Evolutionary conservation across 2,888 invertebrate genomes (phyloP), one percentile per base, ranked within the genome.

Genomic region (Julus scandinavius): DNA sequence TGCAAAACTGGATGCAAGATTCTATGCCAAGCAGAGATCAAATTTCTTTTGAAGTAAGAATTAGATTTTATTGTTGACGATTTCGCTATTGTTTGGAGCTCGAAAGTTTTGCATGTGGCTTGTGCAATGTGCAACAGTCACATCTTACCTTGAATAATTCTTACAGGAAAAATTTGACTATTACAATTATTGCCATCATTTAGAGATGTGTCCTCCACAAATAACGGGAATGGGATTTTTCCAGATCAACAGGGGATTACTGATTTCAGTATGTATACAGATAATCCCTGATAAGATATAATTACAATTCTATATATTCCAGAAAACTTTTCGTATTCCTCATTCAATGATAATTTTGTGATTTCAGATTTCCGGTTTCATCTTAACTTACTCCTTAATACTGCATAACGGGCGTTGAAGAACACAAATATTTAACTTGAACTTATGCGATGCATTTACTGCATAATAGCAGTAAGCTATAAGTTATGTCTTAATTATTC

Each of bases 201-300:
- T 80, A 38, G 15, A 11, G 38, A 80, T 80, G 38, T 80, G 80
- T 80, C 80, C 80, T 13, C 80, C 80, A 15, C 38, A 80, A 80
- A 80, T 80, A 2, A 40, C 80, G 29, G 80, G 80, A 80, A 38
- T 80, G 11, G 80, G 80, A 80, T 80, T 80, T 80, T 80, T 80
- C 15, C 11, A 38, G 38, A 38, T 80, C 5, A 80, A 80, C 29
- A 38, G 15, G 13, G 80, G 38, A 40, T 80, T 80, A 15, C 80
- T 80, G 15, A 15, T 80, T 38, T 80, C 80, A 5, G 80, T 80
- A 80, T 15, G 38, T 80, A 3, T 45, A 7, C 6, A 45, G 6
- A 45, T 45, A 45, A 0, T 5, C 45, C 45, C 0, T 45, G 29
- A 29, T 29, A 29, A 0, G 29, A 29, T 29, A 1, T 2, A 45